phyloP scores from a whole-genome alignment of 2,113 vertebrate species.

The Sylvilagus bachmani region DNA sequence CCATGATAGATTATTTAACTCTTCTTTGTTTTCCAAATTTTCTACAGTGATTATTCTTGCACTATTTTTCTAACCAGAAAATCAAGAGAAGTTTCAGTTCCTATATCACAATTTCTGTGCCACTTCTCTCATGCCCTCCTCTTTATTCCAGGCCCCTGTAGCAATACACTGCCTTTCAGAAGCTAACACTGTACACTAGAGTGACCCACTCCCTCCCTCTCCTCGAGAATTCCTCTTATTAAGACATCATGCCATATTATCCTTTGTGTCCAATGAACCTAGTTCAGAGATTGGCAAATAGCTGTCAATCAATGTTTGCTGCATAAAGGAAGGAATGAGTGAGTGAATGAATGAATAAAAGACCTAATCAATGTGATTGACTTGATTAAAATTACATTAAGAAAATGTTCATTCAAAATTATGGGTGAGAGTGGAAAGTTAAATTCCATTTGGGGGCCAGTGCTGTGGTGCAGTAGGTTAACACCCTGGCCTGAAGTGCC shows the following conservation, averaged over 20 bases:
- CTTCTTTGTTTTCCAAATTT: slow-evolving; percentile 24
- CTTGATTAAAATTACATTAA: slow-evolving; percentile 42
- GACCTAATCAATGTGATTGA: neutral
- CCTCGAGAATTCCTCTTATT: neutral
- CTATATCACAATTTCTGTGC: neutral
- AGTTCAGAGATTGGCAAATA: neutral
- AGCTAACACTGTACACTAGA: neutral
- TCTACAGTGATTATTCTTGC: neutral
- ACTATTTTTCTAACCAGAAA: slow-evolving; percentile 26
- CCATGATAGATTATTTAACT: neutral
- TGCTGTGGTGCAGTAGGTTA: no score
- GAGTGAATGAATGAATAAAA: slow-evolving; percentile 11
- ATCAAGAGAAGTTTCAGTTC: neutral
- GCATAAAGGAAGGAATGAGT: neutral
- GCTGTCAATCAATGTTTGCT: neutral
- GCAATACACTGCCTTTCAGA: neutral
- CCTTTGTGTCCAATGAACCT: neutral
- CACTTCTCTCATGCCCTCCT: neutral
- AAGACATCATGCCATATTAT: neutral
- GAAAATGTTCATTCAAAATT: slow-evolving; percentile 63
- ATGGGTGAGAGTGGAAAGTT: slow-evolving; percentile 41
- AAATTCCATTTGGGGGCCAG: slow-evolving; percentile 45
- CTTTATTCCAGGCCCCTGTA: neutral
- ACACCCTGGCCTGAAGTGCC: no score
- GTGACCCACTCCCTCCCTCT: neutral